These are phyloP conservation scores for Volucella inanis DNA, from an alignment of 2,888 invertebrate genomes.

Conservation along the genomic window DNA sequence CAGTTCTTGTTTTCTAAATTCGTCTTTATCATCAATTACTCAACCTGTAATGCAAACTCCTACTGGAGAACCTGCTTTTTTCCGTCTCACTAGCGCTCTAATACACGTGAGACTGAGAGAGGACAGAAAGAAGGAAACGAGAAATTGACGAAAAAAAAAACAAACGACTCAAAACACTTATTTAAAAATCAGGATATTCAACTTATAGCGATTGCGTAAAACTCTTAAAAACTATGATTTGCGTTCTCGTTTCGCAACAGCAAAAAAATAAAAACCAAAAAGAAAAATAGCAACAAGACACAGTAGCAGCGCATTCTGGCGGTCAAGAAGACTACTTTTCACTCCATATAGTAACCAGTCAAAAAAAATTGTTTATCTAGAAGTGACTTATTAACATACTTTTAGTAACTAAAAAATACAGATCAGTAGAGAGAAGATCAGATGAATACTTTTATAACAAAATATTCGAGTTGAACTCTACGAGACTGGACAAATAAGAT, in stretches of 20 bases:
- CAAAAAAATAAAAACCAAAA: constrained; percentile 14
- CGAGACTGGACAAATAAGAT: too few relatives aligned
- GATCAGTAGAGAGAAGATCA: too few relatives aligned
- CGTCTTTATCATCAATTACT: constrained; percentile 54
- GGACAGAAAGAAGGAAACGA: constrained; percentile 15
- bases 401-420: too few relatives aligned
- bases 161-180: constrained; percentile 9
- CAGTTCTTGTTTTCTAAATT: constrained; percentile 3
- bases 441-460: too few relatives aligned
- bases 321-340: too few relatives aligned
- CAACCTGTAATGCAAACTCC: constrained; percentile 31
- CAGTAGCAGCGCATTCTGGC: too few relatives aligned
- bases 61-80: constrained; percentile 25
- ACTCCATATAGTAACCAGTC: too few relatives aligned
- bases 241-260: constrained; percentile 69
- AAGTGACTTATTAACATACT: too few relatives aligned
- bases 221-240: constrained; percentile 65
- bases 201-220: constrained; percentile 70
- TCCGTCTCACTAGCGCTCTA: constrained; percentile 28
- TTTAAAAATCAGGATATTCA: constrained; percentile 67
- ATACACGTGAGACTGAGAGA: constrained; percentile 13
- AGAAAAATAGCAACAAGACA: constrained; percentile 26
- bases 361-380: too few relatives aligned
- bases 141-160: constrained; percentile 16
- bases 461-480: too few relatives aligned